Evolutionary conservation across 2,888 invertebrate species (phyloP), one percentile per base, ranked within the genome.

Genomic region (Cynaeus angustus): DNA sequence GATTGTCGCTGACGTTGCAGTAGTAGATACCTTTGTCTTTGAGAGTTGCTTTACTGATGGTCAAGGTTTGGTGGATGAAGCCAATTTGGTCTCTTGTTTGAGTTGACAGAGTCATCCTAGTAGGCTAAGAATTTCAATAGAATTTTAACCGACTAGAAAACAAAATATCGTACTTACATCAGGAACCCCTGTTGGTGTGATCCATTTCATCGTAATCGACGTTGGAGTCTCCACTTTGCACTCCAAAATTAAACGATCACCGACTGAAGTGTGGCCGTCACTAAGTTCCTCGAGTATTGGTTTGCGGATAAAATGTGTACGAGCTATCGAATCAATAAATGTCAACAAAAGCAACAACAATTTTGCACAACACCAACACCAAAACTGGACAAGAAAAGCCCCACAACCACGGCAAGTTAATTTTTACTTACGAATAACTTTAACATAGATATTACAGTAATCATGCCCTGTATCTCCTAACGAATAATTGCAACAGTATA

Each of bases 241-340:
- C 52, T 77, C 78, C 12, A 86, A 72, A 1, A 59, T 68, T 14
- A 85, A 73, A 16, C 74, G 72, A 59, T 80, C 77, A 1, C 84
- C 85, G 48, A 84, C 75, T 28, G 81, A 77, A 21, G 83, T 80
- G 68, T 84, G 83, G 12, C 82, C 81, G 64, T 77, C 76, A 45
- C 76, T 80, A 14, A 73, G 37, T 71, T 80, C 81, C 52, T 75
- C 73, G 43, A 83, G 70, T 8, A 67, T 28, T 7, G 80, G 79
- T 28, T 50, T 50, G 0, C 74, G 62, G 48, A 80, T 8, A 12
- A 52, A 67, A 48, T 52, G 58, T 45, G 41, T 64, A 28, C 58
- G 38, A 28, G 58, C 56, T 70, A 43, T 43, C 58, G 4, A 21
- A 43, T 45, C 64, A 65, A 14, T n/a, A 12, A n/a, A n/a, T 10